Evolutionary conservation across 2,888 invertebrate species (phyloP), one percentile per base, ranked within the genome.

Genomic region (Proisotoma minuta): DNA sequence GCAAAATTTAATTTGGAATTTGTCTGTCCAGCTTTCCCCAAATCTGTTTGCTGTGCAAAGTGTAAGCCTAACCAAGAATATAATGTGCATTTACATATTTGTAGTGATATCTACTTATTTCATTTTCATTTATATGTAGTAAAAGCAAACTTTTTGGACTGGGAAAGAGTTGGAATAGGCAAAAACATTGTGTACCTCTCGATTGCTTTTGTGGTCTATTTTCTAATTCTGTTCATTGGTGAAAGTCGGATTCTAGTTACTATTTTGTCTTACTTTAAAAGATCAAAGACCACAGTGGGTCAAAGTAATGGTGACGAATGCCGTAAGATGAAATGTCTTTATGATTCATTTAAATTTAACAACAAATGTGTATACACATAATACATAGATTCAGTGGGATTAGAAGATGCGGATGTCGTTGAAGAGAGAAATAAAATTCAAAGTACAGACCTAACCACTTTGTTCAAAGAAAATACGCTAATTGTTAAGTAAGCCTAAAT

Each of bases 91-190:
- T n/a, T n/a, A n/a, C n/a, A n/a, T n/a, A n/a, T n/a, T n/a, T n/a
- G n/a, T n/a, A n/a, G n/a, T n/a, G n/a, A n/a, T n/a, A n/a, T n/a
- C n/a, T n/a, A n/a, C n/a, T 12, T 34, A 34, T 8, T 34, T n/a
- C n/a, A n/a, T n/a, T n/a, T n/a, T n/a, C n/a, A n/a, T n/a, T n/a
- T n/a, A n/a, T 23, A 4, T 54, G 4, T 48, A 73, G 73, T 72
- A 24, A 59, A 65, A 58, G 29, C 48, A n/a, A 68, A 73, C 54
- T 73, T 66, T 50, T 62, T 73, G 59, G 69, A 69, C 40, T 72
- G 70, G 69, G 43, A 66, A 15, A 58, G 59, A 43, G 59, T 59
- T 10, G 73, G 73, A 27, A 68, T 73, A 15, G 73, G 73, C 2
- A 72, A 67, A 50, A 73, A 73, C 60, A 34, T 73, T 3, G 62